Conservation (phyloP, 2,888 invertebrate species). For the Mimumesa dahlbomi region DNA sequence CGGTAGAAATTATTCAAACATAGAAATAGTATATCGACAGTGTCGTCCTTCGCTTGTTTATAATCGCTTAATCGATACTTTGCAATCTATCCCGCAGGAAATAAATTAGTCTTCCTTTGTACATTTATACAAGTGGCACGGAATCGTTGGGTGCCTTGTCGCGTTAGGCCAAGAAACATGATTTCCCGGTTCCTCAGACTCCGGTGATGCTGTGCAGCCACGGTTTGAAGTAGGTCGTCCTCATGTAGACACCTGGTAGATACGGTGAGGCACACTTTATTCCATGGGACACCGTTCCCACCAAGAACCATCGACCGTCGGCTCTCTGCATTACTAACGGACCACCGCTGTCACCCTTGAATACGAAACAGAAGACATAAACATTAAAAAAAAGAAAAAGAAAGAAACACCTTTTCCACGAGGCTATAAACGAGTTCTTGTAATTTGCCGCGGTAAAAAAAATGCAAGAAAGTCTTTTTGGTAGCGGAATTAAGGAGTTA, state of each 20-base stretch:
- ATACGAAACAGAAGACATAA: neutral
- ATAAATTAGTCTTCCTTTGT: slow-evolving; percentile 76
- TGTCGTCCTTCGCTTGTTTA: slow-evolving; percentile 2
- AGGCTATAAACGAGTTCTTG: neutral
- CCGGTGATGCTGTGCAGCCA: slow-evolving; percentile 89
- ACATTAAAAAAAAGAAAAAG: too few species aligned
- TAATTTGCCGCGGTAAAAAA: neutral
- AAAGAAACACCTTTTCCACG: too few species aligned
- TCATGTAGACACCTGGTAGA: slow-evolving; percentile 96
- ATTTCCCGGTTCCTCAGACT: slow-evolving; percentile 42
- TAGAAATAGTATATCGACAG: slow-evolving; percentile 18
- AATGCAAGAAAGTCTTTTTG: neutral
- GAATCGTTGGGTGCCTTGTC: slow-evolving; percentile 46
- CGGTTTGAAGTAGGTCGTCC: slow-evolving; percentile 94
- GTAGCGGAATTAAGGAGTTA: too few species aligned
- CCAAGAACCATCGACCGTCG: slow-evolving; percentile 92
- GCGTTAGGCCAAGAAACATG: slow-evolving; percentile 16
- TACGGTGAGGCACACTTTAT: slow-evolving; percentile 96
- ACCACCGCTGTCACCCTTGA: slow-evolving; percentile 96
- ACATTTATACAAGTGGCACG: slow-evolving; percentile 78
- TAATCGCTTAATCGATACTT: slow-evolving; percentile 35
- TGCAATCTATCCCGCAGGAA: slow-evolving; percentile 53
- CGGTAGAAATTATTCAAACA: slow-evolving; percentile 12
- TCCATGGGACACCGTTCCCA: slow-evolving; percentile 96
- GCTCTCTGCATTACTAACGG: slow-evolving; percentile 91